Evolutionary conservation across 2,113 vertebrate species (phyloP), one percentile per base, ranked within the genome.

Genomic region (Myrmecobius fasciatus): DNA sequence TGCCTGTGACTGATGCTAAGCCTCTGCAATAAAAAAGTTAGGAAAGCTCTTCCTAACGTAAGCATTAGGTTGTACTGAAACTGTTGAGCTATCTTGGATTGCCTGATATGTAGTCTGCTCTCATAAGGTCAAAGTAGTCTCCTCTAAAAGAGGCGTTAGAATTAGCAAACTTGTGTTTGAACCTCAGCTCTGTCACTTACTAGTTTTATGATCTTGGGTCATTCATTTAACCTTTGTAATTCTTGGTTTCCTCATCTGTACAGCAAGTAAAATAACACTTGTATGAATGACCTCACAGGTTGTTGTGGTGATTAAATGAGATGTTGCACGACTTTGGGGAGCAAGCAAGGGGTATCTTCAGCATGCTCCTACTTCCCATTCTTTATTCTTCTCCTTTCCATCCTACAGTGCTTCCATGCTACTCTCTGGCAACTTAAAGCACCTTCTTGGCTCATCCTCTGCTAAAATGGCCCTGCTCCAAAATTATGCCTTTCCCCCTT

Each of bases 401-500:
- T 26, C 92, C 75, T 89, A 88, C 20, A 0, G 25, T 52, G 53
- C 20, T 36, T 36, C 93, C 46, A 49, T 0, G 47, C 31, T 95
- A 91, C 94, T 96, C 95, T 93, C 49, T 53, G 51, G 89, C 91
- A 95, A 26, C 92, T 96, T 49, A 48, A 67, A 93, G 93, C 95
- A 31, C 90, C 54, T 47, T 89, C 95, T 97, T 94, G 93, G 31
- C 31, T 92, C 47, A 92, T 92, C 90, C 96, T 95, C 92, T 96
- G 95, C 96, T 11, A 0, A 90, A 93, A 94, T 91, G 93, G 93
- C 60, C 60, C 48, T 48, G 92, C 94, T 97, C 93, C 90, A 95
- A 96, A 97, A 96, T 67, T 43, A 92, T 95, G 95, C 92, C 96
- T 97, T 97, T 94, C 95, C 93, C 89, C 91, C 95, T 92, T 95